phyloP scores from a whole-genome alignment of 37 sponge, comb jelly and placozoan species.

The Bolinopsis microptera region DNA sequence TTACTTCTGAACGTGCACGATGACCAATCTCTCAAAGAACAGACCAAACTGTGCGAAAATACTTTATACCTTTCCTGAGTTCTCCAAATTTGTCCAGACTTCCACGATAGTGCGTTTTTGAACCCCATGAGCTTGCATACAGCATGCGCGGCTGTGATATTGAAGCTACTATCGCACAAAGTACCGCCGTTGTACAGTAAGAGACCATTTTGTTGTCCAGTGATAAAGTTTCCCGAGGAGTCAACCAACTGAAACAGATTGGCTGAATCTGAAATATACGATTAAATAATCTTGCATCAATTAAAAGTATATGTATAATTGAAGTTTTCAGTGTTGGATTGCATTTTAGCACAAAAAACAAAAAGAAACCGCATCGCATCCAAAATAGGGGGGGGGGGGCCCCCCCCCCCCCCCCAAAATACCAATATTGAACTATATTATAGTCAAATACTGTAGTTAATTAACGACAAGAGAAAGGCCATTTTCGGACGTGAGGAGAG shows the following conservation, averaged over 20 bases:
- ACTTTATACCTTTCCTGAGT: not conserved
- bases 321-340: too few relatives aligned
- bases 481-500: too few relatives aligned
- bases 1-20: not conserved
- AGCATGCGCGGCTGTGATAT: not conserved
- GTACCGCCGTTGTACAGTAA: not conserved
- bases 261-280: not conserved
- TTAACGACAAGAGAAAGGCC: too few relatives aligned
- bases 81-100: not conserved
- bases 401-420: too few relatives aligned
- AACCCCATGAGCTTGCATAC: not conserved
- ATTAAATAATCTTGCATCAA: too few relatives aligned
- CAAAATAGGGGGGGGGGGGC: too few relatives aligned
- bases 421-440: too few relatives aligned
- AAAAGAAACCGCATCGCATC: too few relatives aligned
- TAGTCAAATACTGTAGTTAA: too few relatives aligned
- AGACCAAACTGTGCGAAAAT: not conserved
- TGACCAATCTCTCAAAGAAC: not conserved
- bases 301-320: too few relatives aligned
- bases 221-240: not conserved
- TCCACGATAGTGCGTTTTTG: not conserved
- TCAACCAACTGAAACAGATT: not conserved
- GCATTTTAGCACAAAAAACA: too few relatives aligned
- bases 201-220: not conserved
- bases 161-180: not conserved